phyloP scores from a whole-genome alignment of 53 echinoderm and acorn worm genomes.

The Paelopatides confundens region DNA sequence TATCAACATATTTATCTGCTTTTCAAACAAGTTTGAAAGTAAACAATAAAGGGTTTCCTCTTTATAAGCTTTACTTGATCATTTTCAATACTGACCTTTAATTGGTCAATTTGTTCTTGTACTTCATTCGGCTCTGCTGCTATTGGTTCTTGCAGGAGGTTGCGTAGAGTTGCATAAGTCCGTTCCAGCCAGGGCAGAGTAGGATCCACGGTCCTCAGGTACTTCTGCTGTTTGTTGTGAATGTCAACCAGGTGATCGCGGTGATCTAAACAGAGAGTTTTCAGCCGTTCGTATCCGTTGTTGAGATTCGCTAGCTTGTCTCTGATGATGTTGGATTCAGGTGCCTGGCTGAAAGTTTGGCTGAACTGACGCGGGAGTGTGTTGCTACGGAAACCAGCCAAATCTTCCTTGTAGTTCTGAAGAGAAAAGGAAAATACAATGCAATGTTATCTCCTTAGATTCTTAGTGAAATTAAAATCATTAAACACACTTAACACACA shows the following conservation, averaged over 20 bases:
- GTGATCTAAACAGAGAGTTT: conserved; percentile 79
- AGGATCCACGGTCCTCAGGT: conserved; percentile 66
- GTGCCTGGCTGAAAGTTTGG: conserved; percentile 96
- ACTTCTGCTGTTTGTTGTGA: conserved; percentile 78
- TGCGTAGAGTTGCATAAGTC: conserved; percentile 72
- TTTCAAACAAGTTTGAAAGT: too few species aligned
- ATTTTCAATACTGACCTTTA: conserved; percentile 73
- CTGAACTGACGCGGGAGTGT: conserved; percentile 95
- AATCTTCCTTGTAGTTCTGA: conserved; percentile 92
- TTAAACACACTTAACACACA: too few species aligned
- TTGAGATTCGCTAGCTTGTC: conserved; percentile 92
- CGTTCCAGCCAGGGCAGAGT: conserved; percentile 91
- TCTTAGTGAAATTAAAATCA: too few species aligned
- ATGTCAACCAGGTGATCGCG: conserved; percentile 78
- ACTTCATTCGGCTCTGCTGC: conserved; percentile 87
- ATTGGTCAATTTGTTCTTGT: conserved; percentile 88
- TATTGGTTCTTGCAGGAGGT: conserved; percentile 80
- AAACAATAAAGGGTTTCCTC: too few species aligned
- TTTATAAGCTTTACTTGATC: too few species aligned
- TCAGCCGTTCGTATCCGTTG: conserved; percentile 89
- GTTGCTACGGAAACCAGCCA: conserved; percentile 80
- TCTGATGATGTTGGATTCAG: conserved; percentile 81
- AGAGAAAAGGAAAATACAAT: background rate
- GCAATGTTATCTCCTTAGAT: too few species aligned
- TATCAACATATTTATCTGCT: too few species aligned